Conservation (phyloP, 2,113 vertebrate genomes). For the Dendropsophus ebraccatus region DNA sequence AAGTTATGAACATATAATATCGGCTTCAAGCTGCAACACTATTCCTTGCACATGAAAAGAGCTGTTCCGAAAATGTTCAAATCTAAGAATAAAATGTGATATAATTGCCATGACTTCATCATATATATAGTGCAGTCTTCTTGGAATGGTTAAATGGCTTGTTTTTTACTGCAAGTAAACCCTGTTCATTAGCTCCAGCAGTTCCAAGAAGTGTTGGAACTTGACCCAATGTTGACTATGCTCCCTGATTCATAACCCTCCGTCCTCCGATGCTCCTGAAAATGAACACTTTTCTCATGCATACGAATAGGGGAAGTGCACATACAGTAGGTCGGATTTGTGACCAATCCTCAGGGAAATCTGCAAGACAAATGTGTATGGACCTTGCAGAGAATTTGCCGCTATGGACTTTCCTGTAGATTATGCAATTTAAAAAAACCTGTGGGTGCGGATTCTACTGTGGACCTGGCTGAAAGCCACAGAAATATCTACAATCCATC, state of each 20-base stretch:
- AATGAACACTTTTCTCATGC: constrained; percentile 3
- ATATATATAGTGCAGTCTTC: background rate
- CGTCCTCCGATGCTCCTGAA: background rate
- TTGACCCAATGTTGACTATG: constrained; percentile 1
- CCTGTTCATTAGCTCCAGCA: constrained; percentile 1
- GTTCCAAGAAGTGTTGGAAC: constrained; percentile 25
- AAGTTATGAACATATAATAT: background rate
- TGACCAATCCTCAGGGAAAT: no score
- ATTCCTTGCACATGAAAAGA: background rate
- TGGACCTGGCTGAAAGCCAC: no score
- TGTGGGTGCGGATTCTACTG: no score
- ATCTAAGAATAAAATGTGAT: background rate
- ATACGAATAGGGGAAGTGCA: no score
- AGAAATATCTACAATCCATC: no score
- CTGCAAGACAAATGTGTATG: no score
- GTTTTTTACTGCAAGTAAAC: background rate
- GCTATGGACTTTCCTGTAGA: no score
- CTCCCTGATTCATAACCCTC: constrained; percentile 13
- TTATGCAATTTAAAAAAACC: no score
- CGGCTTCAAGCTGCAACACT: background rate
- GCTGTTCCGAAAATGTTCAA: background rate
- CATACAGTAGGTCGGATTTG: no score
- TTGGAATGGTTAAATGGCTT: background rate
- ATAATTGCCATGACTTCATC: background rate
- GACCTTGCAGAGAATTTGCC: no score